Conservation (phyloP, 1,140 invertebrate species). For the Drosophila kepulauana region DNA sequence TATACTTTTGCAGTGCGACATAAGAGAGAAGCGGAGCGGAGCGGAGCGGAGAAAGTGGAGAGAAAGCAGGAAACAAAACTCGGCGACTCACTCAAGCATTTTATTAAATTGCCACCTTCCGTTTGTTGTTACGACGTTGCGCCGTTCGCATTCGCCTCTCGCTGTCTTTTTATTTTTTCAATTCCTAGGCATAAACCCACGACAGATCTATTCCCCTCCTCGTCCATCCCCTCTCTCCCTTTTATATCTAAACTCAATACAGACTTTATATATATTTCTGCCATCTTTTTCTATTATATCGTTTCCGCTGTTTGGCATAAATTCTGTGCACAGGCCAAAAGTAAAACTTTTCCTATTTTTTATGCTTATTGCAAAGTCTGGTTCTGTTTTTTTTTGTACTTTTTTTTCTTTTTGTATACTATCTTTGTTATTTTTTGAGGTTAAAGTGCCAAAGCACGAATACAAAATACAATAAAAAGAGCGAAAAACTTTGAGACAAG, state of each 20-base stretch:
- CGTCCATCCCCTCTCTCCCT: too few species aligned
- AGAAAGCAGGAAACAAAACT: slow-evolving; percentile 77
- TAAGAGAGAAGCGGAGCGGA: too few species aligned
- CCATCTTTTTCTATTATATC: slow-evolving; percentile 82
- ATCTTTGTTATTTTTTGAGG: slow-evolving; percentile 49
- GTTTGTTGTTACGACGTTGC: slow-evolving; percentile 72
- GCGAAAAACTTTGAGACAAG: slow-evolving; percentile 11
- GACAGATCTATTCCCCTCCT: background rate
- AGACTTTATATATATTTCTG: slow-evolving; percentile 58
- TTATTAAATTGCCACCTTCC: slow-evolving; percentile 85
- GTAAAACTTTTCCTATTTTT: slow-evolving; percentile 63
- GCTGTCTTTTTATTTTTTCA: slow-evolving; percentile 60
- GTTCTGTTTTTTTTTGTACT: slow-evolving; percentile 4
- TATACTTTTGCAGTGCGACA: slow-evolving; percentile 50
- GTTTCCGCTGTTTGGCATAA: slow-evolving; percentile 71
- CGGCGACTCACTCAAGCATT: slow-evolving; percentile 84
- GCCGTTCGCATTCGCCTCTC: background rate
- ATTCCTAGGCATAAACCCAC: slow-evolving; percentile 64
- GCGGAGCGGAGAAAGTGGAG: background rate
- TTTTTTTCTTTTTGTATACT: slow-evolving; percentile 5
- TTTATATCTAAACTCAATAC: background rate
- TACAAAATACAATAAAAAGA: slow-evolving; percentile 35
- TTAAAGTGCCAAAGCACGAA: slow-evolving; percentile 79
- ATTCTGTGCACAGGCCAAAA: slow-evolving; percentile 35
- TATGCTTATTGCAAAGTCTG: slow-evolving; percentile 47